Evolutionary conservation across 1,140 invertebrate genomes (phyloP), one percentile per base, ranked within the genome.

Genomic region (Brachionus angularis): DNA sequence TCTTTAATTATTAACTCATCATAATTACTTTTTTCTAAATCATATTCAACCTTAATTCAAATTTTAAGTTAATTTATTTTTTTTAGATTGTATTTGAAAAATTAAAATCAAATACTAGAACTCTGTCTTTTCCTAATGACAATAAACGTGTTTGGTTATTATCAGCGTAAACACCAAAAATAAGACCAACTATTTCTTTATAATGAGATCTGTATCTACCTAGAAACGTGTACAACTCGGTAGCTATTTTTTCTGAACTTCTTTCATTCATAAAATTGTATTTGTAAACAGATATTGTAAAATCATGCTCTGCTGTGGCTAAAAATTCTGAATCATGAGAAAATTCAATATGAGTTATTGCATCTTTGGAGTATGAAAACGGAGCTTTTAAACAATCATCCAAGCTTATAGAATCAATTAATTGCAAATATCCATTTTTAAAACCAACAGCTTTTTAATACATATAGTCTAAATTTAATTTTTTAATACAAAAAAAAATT

Each of bases 31-130:
- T 52, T 85, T n/a, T 80, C 78, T 39, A 88, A 79, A 74, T 88
- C 84, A 75, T 89, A 89, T 78, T 88, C 87, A 14, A 88, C 84
- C 78, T n/a, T n/a, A n/a, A n/a, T n/a, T n/a, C n/a, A n/a, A n/a
- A n/a, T n/a, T n/a, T n/a, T n/a, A n/a, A n/a, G n/a, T n/a, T n/a
- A n/a, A n/a, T n/a, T n/a, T n/a, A n/a, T n/a, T n/a, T n/a, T n/a
- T n/a, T n/a, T n/a, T n/a, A n/a, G n/a, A n/a, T n/a, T n/a, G n/a
- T n/a, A n/a, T n/a, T n/a, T n/a, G n/a, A n/a, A n/a, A n/a, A n/a
- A n/a, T n/a, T n/a, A n/a, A n/a, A n/a, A n/a, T n/a, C n/a, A n/a
- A n/a, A n/a, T n/a, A n/a, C n/a, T n/a, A 89, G 76, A n/a, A 83
- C 76, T n/a, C 83, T 73, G 74, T 87, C 86, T 29, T 80, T 75